Percentiles rank a stretch among this genome's conserved stretches.
phyloP scores from a whole-genome alignment of 2,113 vertebrate genomes.

The Cichladusa arquata region DNA sequence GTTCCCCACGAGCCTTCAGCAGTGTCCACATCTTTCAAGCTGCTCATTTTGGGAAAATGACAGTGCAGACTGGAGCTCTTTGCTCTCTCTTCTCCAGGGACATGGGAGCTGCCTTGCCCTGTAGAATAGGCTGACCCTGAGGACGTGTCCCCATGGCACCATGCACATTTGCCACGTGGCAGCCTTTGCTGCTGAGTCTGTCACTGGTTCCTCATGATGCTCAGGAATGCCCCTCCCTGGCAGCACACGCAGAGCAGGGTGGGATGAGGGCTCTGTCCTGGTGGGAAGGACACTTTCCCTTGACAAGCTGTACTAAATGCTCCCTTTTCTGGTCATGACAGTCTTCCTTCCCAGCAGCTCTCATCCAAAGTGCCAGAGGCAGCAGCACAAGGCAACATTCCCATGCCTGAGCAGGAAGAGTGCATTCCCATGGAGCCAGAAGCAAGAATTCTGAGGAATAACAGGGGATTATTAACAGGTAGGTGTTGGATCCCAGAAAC shows the following conservation, averaged over 20 bases:
- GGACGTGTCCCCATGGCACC: background rate
- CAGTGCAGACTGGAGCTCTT: background rate
- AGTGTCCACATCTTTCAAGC: background rate
- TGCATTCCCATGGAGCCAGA: background rate
- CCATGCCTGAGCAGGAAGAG: background rate
- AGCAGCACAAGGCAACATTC: background rate
- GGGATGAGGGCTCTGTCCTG: background rate
- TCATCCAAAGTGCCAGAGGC: background rate
- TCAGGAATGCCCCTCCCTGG: background rate
- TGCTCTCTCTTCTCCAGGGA: background rate
- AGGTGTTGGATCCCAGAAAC: no score
- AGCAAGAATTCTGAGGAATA: background rate
- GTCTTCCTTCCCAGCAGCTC: background rate
- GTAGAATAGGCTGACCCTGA: background rate
- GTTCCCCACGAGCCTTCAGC: no score
- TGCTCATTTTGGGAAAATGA: background rate
- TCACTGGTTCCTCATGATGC: background rate
- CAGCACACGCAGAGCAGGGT: background rate
- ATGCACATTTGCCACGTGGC: rapidly evolving
- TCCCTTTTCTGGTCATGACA: background rate
- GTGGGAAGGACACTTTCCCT: background rate
- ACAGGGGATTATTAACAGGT: background rate
- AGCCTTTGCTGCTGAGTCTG: background rate
- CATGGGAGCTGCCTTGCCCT: background rate
- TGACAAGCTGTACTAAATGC: background rate